Percentiles rank a stretch among this genome's conserved stretches.
These are phyloP conservation scores for Halocynthia aurantium DNA, from an alignment of 23 tunicate species.

Conservation along the genomic window DNA sequence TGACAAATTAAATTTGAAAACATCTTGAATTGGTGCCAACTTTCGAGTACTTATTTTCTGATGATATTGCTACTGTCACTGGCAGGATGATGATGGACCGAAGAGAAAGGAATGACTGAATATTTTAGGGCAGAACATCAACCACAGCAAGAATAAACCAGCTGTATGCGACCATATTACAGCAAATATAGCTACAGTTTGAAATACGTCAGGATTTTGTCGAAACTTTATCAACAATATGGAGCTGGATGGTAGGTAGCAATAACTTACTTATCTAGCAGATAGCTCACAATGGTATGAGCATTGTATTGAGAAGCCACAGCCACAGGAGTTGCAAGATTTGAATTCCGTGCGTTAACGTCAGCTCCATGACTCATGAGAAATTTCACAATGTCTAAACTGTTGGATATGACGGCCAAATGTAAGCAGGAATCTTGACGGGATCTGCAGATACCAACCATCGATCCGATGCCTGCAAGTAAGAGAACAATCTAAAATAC, in stretches of 20 bases:
- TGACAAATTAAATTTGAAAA: not conserved
- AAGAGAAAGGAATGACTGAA: too few species aligned
- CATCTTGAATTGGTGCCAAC: too few species aligned
- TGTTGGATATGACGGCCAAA: slow-evolving; percentile 88
- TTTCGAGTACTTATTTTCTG: too few species aligned
- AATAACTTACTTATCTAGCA: slow-evolving; percentile 67
- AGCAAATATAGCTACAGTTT: not conserved
- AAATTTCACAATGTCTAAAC: slow-evolving; percentile 77
- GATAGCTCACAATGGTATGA: slow-evolving; percentile 69
- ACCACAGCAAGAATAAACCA: too few species aligned
- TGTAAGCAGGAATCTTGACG: slow-evolving; percentile 88
- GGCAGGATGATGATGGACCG: too few species aligned
- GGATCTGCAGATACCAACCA: slow-evolving; percentile 51
- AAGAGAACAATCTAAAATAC: not conserved
- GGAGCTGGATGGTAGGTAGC: not conserved
- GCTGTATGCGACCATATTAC: too few species aligned
- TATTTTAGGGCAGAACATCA: too few species aligned
- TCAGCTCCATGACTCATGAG: slow-evolving; percentile 81
- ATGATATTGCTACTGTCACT: too few species aligned
- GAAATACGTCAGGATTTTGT: not conserved
- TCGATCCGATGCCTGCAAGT: slow-evolving; percentile 56
- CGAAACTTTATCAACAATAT: not conserved
- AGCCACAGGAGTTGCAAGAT: slow-evolving; percentile 72
- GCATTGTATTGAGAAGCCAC: slow-evolving; percentile 83
- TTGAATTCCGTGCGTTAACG: slow-evolving; percentile 58